Evolutionary conservation across 2,888 invertebrate genomes (phyloP).

Genomic region (Himalopsyche anomala): DNA sequence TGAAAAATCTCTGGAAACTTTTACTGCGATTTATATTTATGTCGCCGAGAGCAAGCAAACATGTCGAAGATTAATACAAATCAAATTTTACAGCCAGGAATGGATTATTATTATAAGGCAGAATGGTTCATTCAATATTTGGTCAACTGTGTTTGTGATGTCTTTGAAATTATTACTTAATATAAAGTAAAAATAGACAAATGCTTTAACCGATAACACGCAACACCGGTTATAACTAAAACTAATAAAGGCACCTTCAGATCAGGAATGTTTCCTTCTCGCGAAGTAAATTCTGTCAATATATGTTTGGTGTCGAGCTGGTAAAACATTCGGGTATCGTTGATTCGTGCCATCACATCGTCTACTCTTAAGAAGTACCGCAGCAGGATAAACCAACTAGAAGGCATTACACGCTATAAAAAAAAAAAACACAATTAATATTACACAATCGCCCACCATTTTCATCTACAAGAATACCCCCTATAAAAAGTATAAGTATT

Average conservation of each 20-base stretch:
- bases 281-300: slow-evolving; percentile 88
- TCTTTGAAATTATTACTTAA: no score
- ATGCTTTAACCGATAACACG: no score
- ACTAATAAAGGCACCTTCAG: slow-evolving; percentile 75
- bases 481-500: no score
- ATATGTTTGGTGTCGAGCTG: slow-evolving; percentile 87
- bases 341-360: slow-evolving; percentile 90
- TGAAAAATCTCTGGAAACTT: no score
- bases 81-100: no score
- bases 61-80: no score
- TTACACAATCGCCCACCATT: neutral
- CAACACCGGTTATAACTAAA: no score
- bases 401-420: slow-evolving; percentile 95
- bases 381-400: slow-evolving; percentile 91
- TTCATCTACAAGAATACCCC: neutral
- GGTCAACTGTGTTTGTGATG: no score
- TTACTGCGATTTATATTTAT: no score
- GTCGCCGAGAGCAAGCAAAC: no score
- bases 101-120: no score
- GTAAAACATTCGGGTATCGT: slow-evolving; percentile 92
- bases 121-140: neutral
- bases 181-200: no score
- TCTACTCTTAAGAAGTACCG: slow-evolving; percentile 97
- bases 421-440: neutral
- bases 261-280: slow-evolving; percentile 84